Conservation (phyloP, 2,113 vertebrate genomes). For the Varanus salvator region DNA sequence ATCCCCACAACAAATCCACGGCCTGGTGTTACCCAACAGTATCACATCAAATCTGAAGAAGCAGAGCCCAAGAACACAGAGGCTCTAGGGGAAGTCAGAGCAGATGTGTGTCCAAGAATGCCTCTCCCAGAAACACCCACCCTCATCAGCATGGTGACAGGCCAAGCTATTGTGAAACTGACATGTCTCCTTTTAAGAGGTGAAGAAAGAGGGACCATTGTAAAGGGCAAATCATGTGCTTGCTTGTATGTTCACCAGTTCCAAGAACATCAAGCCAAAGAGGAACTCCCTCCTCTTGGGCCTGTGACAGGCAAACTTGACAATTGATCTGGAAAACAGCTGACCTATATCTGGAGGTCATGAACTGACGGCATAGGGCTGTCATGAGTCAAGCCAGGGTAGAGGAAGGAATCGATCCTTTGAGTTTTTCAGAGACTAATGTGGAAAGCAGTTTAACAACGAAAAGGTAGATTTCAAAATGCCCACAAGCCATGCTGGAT, state of each 20-base stretch:
- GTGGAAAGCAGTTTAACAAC: not conserved
- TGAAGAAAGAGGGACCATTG: not conserved
- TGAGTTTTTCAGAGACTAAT: not conserved
- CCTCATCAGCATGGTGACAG: not conserved
- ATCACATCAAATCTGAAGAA: not conserved
- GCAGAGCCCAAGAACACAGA: conserved; percentile 4
- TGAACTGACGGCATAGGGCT: conserved; percentile 26
- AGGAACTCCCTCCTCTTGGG: conserved; percentile 6
- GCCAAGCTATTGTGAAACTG: conserved; percentile 23
- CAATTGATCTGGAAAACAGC: conserved; percentile 29
- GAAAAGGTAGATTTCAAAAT: not conserved
- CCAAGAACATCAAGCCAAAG: conserved; percentile 2
- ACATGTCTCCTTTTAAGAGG: not conserved
- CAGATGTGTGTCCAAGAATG: not conserved
- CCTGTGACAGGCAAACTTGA: not conserved
- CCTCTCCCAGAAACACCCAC: not conserved
- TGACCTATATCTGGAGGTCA: conserved; percentile 38
- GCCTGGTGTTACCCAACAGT: conserved; percentile 15
- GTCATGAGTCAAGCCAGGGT: not conserved
- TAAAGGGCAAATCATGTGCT: not conserved
- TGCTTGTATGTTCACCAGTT: not conserved
- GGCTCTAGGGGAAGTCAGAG: not conserved
- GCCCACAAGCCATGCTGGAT: not conserved
- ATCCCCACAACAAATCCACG: conserved; percentile 28
- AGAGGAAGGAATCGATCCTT: conserved; percentile 10